phyloP scores from a whole-genome alignment of 37 sponge, comb jelly and placozoan species.

The Mnemiopsis leidyi region DNA sequence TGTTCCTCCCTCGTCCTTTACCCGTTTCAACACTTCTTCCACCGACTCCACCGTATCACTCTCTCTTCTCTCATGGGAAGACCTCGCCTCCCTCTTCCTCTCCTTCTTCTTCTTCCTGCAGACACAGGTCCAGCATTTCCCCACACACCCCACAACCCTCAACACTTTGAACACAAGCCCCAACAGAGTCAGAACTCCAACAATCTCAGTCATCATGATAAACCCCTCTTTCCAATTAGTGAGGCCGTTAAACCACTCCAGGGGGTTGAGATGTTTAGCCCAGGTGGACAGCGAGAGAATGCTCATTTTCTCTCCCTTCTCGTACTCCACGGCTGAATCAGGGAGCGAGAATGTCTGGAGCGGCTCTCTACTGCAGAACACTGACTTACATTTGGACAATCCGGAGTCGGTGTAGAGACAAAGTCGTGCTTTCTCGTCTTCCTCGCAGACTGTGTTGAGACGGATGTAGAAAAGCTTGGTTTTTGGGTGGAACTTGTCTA shows the following conservation, averaged over 20 bases:
- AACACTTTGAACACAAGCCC: background rate
- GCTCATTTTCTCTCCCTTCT: slow-evolving; percentile 58
- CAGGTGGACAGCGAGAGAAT: slow-evolving; percentile 34
- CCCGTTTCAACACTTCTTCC: background rate
- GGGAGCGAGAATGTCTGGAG: slow-evolving; percentile 12
- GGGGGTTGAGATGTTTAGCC: slow-evolving; percentile 53
- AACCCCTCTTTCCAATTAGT: slow-evolving; percentile 47
- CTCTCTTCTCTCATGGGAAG: background rate
- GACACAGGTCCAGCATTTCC: background rate
- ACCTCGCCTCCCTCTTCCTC: background rate
- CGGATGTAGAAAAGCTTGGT: background rate
- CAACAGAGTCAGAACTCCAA: background rate
- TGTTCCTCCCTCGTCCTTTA: background rate
- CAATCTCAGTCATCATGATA: slow-evolving; percentile 55
- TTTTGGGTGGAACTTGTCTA: background rate
- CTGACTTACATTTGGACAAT: background rate
- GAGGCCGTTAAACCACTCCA: slow-evolving; percentile 55
- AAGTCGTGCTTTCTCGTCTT: background rate
- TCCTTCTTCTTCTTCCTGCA: slow-evolving; percentile 14
- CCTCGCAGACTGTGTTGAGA: slow-evolving; percentile 13
- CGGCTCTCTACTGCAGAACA: background rate
- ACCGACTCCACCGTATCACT: background rate
- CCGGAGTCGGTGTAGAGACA: slow-evolving; percentile 26
- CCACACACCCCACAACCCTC: background rate
- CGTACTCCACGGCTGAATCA: slow-evolving; percentile 16